Conservation (phyloP, 2,888 invertebrate genomes). For the Hybos culiciformis region DNA sequence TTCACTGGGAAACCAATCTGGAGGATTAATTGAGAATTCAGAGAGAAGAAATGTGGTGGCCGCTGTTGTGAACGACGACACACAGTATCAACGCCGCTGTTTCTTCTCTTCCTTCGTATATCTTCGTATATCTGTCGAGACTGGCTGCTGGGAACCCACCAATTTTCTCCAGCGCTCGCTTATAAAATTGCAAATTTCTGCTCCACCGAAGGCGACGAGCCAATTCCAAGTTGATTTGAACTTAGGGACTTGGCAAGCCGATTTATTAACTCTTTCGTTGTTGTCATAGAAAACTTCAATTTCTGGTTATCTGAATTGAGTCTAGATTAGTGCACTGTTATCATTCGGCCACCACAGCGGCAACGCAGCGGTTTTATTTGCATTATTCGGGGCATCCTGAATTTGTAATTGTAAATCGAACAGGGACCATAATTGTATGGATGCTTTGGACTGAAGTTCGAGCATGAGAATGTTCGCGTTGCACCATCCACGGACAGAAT, state of each 20-base stretch:
- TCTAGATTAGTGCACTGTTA: constrained; percentile 86
- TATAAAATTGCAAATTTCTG: constrained; percentile 42
- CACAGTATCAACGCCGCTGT: not conserved
- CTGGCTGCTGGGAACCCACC: no score
- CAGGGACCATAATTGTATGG: constrained; percentile 20
- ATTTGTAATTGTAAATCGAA: constrained; percentile 68
- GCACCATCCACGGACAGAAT: constrained; percentile 81
- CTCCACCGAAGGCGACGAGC: constrained; percentile 82
- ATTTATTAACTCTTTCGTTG: constrained; percentile 62
- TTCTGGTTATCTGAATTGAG: constrained; percentile 77
- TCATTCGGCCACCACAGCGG: constrained; percentile 83
- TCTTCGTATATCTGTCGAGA: no score
- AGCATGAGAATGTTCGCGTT: constrained; percentile 59
- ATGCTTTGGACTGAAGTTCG: constrained; percentile 10
- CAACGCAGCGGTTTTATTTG: constrained; percentile 85
- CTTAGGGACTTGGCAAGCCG: constrained; percentile 71
- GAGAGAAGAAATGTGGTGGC: constrained; percentile 8
- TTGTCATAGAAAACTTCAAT: constrained; percentile 75
- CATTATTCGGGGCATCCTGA: constrained; percentile 87
- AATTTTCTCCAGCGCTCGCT: constrained; percentile 18
- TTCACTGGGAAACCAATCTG: constrained; percentile 75
- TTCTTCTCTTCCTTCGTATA: not conserved
- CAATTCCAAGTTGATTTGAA: constrained; percentile 85
- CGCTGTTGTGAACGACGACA: constrained; percentile 11
- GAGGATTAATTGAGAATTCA: constrained; percentile 44